Conservation (phyloP, 2,888 invertebrate species). For the Gryllus longicercus region DNA sequence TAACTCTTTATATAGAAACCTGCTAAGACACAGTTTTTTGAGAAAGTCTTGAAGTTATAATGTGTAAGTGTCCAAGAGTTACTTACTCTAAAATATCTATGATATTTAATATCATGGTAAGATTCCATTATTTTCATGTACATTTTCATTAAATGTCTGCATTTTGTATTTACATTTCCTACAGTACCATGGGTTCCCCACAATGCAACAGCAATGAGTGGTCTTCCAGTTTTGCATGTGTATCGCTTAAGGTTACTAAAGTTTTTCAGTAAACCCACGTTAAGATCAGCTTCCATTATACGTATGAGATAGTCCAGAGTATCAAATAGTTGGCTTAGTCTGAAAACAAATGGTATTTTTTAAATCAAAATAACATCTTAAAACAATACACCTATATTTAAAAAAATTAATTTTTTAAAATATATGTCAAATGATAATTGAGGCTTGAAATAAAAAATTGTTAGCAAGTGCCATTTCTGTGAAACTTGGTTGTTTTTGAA, state of each 20-base stretch:
- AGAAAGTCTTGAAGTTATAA: no score
- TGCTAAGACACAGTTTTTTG: no score
- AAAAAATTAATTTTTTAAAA: no score
- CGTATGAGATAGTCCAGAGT: not conserved
- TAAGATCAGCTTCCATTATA: conserved; percentile 9
- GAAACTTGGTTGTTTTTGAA: no score
- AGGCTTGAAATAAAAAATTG: no score
- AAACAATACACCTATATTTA: no score
- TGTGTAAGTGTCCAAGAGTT: not conserved
- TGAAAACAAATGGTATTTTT: not conserved
- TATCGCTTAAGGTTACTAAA: not conserved
- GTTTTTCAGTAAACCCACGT: not conserved
- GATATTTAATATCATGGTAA: not conserved
- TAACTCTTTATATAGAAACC: no score
- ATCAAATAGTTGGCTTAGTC: not conserved
- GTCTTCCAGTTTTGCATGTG: not conserved
- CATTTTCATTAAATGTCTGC: not conserved
- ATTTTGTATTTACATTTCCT: not conserved
- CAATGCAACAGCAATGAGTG: not conserved
- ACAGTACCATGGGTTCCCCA: not conserved
- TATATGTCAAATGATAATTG: no score
- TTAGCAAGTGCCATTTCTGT: no score
- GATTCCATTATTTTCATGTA: not conserved
- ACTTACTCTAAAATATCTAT: not conserved
- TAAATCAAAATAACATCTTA: no score